Conservation (phyloP, 2,113 vertebrate genomes). For the Ascaphus truei region DNA sequence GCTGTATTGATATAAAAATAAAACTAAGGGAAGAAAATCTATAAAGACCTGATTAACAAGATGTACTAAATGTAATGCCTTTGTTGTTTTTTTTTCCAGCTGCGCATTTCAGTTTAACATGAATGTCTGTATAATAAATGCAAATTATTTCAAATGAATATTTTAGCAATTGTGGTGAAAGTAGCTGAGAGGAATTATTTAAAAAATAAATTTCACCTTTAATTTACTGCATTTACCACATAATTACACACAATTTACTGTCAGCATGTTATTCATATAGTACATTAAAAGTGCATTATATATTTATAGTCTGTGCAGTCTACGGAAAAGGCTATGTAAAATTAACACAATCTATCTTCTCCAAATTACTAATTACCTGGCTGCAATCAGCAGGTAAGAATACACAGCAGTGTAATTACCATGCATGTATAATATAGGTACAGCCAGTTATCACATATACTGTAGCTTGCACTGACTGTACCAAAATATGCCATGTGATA, state of each 20-base stretch:
- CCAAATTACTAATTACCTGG: conserved; percentile 18
- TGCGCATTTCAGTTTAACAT: conserved; percentile 28
- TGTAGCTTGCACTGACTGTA: too few species aligned
- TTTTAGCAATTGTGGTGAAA: conserved; percentile 27
- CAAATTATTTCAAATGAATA: conserved; percentile 35
- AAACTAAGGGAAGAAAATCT: conserved; percentile 19
- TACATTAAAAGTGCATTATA: conserved; percentile 16
- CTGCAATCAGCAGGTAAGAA: conserved; percentile 1
- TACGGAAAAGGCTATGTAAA: conserved; percentile 6
- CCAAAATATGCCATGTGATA: too few species aligned
- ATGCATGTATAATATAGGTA: conserved; percentile 17
- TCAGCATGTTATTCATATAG: conserved; percentile 23
- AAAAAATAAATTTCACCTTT: conserved; percentile 37
- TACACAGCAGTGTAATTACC: conserved; percentile 6
- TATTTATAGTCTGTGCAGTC: conserved; percentile 15
- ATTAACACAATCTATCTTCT: conserved; percentile 25
- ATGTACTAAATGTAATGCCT: conserved; percentile 8
- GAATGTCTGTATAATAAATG: conserved; percentile 35
- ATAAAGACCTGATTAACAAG: conserved; percentile 34
- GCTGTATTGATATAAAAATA: conserved; percentile 18
- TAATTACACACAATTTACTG: conserved; percentile 37
- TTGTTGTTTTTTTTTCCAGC: conserved; percentile 9
- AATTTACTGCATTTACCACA: conserved; percentile 31
- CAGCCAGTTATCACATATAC: background rate
- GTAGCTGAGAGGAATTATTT: conserved; percentile 30